Base-by-base conservation (phyloP, 1,140 invertebrate genomes). In the Brachionus plicatilis region DNA sequence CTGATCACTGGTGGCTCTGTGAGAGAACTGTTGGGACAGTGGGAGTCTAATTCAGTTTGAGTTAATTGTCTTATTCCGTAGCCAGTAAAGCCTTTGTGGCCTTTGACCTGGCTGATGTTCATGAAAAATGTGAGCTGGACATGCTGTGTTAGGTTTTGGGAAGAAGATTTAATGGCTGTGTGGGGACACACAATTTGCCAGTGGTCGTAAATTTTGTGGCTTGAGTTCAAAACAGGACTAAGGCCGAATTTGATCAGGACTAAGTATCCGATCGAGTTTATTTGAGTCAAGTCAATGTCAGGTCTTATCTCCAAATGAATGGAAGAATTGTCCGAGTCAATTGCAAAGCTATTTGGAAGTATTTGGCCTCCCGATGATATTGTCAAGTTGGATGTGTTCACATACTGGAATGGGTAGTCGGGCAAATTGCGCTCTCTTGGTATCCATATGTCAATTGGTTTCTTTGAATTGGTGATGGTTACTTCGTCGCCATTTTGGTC, bases 271-370 rank as follows among this genome's bases (percentile, higher is more conserved):
- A 66, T 65, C 0, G 20, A 17, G 65, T 29, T 37, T 11, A n/a
- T n/a, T 33, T 68, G 27, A 29, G 3, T 11, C 9, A 8, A 12
- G 12, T 17, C 17, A 17, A 12, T 14, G 7, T 65, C 29, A 6
- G 80, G 80, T 50, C 29, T 20, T 20, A 83, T 65, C 37, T 83
- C 41, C n/a, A 83, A 29, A 24, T 83, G 80, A 45, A 83, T 37
- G 17, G 80, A 83, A 5, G 80, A 33, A 24, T 83, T 68, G 24
- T 17, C 20, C 12, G 80, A 45, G 6, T 45, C 5, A 20, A 83
- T 83, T 12, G 24, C 7, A 43, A 83, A 66, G 7, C 41, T 29
- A 41, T 83, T 83, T 9, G 37, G 37, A 41, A 83, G 41, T 50
- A 80, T 12, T 17, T 29, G 37, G 7, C 9, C 20, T 33, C 17